These are phyloP conservation scores for Struthio camelus DNA, from an alignment of 2,113 vertebrate species.

Conservation along the genomic window DNA sequence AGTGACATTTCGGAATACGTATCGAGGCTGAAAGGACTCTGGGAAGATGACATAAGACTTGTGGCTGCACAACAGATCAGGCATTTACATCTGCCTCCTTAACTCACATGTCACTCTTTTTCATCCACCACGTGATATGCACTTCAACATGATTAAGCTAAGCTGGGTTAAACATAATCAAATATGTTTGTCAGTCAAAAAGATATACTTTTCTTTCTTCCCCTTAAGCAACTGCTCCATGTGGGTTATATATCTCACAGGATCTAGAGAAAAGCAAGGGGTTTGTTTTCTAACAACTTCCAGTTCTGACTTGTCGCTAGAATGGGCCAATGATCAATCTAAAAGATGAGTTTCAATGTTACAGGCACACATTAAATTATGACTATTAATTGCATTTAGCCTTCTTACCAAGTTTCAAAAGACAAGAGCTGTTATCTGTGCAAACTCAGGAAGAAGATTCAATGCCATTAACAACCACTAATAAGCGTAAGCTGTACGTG, in stretches of 20 bases:
- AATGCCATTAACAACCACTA: background rate
- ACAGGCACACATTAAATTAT: background rate
- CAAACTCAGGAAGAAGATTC: background rate
- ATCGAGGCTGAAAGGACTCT: background rate
- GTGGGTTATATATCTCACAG: background rate
- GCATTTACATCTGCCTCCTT: conserved; percentile 35
- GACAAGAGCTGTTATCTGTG: background rate
- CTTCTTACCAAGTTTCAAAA: background rate
- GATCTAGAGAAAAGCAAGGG: background rate
- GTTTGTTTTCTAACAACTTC: background rate
- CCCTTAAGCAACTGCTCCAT: background rate
- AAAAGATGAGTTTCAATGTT: background rate
- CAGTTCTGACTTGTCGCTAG: background rate
- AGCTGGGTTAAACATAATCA: background rate
- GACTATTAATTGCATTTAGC: background rate
- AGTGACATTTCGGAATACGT: background rate
- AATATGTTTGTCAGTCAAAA: background rate
- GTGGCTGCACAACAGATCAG: background rate
- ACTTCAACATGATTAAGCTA: background rate
- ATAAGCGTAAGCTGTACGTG: background rate
- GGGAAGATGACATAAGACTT: background rate
- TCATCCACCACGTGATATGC: background rate
- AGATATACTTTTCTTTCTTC: background rate
- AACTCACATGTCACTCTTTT: conserved; percentile 31
- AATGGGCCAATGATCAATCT: background rate